Percentiles rank a stretch among this genome's conserved stretches.
Evolutionary conservation across 35 echinoderm and acorn worm species (phyloP).

Genomic region (Antedon bifida): DNA sequence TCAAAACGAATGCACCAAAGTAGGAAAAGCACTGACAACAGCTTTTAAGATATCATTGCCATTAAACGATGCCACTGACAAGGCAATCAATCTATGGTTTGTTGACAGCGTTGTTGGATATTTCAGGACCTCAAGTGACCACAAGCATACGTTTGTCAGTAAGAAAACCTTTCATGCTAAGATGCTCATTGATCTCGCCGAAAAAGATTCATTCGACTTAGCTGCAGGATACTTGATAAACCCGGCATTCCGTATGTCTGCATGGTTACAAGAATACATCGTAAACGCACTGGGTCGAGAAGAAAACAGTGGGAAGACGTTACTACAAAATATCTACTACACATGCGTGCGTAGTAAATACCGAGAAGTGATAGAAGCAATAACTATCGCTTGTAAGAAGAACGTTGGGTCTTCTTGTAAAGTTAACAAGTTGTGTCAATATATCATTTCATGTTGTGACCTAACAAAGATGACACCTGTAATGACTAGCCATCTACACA

Average conservation of each 20-base stretch:
- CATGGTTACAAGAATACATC: too few species aligned
- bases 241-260: neutral
- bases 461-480: neutral
- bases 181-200: neutral
- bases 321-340: too few species aligned
- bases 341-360: conserved; percentile 11
- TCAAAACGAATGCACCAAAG: too few species aligned
- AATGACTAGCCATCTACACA: too few species aligned
- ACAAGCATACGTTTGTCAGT: conserved; percentile 1
- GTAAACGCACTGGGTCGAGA: too few species aligned
- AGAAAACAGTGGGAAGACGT: too few species aligned
- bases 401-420: neutral
- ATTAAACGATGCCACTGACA: too few species aligned
- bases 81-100: too few species aligned
- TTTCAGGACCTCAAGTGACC: too few species aligned
- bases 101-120: too few species aligned
- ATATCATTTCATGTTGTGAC: neutral
- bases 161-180: neutral
- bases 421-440: conserved; percentile 3
- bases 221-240: neutral
- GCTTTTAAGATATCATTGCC: too few species aligned
- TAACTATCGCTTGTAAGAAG: conserved; percentile 3
- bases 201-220: neutral
- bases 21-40: too few species aligned
- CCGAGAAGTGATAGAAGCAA: conserved; percentile 8